Base-by-base conservation (phyloP, 1,140 invertebrate species). In the Scaptomyza montana region DNA sequence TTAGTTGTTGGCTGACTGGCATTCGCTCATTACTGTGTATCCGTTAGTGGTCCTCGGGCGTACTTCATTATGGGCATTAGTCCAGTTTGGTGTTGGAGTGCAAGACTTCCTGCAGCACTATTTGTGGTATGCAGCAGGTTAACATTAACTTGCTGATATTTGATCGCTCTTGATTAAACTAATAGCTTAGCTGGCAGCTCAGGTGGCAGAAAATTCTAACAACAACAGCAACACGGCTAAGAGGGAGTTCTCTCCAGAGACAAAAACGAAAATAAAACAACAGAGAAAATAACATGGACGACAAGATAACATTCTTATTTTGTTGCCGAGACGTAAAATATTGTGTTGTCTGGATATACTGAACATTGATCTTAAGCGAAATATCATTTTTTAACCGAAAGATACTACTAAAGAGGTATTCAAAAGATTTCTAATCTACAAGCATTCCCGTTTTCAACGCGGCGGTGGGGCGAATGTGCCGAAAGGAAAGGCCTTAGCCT, bases 181-280 rank as follows among this genome's bases (percentile, higher is more conserved):
- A 5, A 6, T 1, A 30, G 36, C 55, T 61, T 53, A 53, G 55
- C 13, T 51, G 8, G 21, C 49, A 61, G 62, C 46, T 57, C 71
- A 79, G 61, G 77, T 72, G 33, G 19, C 2, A 28, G 66, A 78
- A 68, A 74, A 78, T 79, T 74, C 77, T 25, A 79, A 69, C 43
- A 61, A n/a, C 21, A 30, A 51, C n/a, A 30, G 28, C 45, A 49
- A 21, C 6, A 60, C 7, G 19, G 47, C 36, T 45, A 9, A 25
- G 51, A n/a, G 2, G 21, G 19, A 33, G 25, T 60, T 39, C 13
- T 33, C 19, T 54, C 43, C 39, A 39, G 2, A 25, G 3, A 10
- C n/a, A 5, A 49, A 45, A 51, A 45, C 28, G 21, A 64, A 59
- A 67, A 77, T 61, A 72, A 49, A 76, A 72, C 39, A 43, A 43